Base-by-base conservation (phyloP, 2,888 invertebrate genomes). In the Sarcophaga carnaria region DNA sequence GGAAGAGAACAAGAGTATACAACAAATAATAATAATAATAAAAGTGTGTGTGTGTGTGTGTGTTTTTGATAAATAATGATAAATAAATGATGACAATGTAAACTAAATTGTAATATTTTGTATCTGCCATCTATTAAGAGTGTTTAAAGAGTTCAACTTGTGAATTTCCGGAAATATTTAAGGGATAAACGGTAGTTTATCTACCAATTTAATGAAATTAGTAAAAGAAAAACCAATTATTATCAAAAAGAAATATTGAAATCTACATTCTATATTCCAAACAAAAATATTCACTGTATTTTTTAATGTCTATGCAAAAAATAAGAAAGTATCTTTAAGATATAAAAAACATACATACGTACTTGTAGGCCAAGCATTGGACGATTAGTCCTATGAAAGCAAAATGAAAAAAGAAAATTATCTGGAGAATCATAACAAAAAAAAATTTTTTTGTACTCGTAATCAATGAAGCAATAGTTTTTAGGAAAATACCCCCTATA, bases 131-230 rank as follows among this genome's bases (percentile, higher is more conserved):
- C 12, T 17, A 17, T 47, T 64, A 17, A 75, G 71, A 59, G 66
- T 4, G 14, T 17, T 60, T 69, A 45, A 64, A 78, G 72, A 74
- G 78, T 83, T 79, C 20, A 27, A 54, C 37, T 63, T 70, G 10
- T 49, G 45, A 74, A 79, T 75, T 75, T 75, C 64, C 74, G 64
- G 74, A 79, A 70, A 67, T 74, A 49, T 69, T 79, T 75, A 79
- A 75, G 69, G 74, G 74, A 83, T 83, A 83, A 79, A 70, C 75
- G 83, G 70, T 79, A 75, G 64, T 64, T 79, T 79, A 83, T 69
- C 82, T 76, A 60, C 37, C 62, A 70, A 49, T 63, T 70, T 4
- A 70, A 27, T 45, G 60, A 49, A 79, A 63, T 79, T 12, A 62
- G 60, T 67, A 69, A 22, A 67, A 60, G 5, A 54, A 17, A 10